These are phyloP conservation scores for Syrrhaptes paradoxus DNA, from an alignment of 2,113 vertebrate species.

Conservation along the genomic window DNA sequence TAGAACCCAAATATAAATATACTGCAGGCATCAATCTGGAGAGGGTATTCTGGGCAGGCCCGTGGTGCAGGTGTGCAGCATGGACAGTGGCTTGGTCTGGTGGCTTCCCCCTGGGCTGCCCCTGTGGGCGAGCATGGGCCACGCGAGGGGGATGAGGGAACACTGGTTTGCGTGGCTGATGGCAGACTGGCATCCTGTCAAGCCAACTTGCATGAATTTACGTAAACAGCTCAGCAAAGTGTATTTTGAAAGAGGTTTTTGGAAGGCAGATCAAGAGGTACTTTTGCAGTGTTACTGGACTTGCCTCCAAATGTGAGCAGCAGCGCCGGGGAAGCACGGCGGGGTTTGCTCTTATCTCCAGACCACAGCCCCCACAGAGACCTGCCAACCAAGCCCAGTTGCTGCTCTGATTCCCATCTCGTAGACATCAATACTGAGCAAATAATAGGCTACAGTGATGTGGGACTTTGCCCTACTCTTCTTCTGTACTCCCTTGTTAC, in stretches of 20 bases:
- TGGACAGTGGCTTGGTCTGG: background rate
- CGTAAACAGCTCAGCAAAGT: background rate
- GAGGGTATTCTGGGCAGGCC: background rate
- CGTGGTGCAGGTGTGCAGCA: background rate
- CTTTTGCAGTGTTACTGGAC: background rate
- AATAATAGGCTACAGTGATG: background rate
- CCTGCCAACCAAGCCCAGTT: background rate
- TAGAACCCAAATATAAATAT: background rate
- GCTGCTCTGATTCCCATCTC: background rate
- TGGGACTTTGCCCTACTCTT: background rate
- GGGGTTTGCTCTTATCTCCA: background rate
- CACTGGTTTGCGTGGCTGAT: rapidly evolving
- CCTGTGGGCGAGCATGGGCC: rapidly evolving
- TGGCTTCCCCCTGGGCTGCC: background rate
- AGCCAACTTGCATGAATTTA: background rate
- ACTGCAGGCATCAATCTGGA: background rate
- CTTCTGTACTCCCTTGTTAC: background rate
- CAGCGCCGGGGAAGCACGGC: rapidly evolving
- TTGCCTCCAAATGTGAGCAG: background rate
- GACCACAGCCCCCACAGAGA: background rate
- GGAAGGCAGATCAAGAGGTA: background rate
- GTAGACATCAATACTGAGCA: rapidly evolving
- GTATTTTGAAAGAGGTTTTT: background rate
- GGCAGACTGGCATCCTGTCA: background rate
- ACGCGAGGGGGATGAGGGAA: background rate